Evolutionary conservation across 2,113 vertebrate genomes (phyloP).

Genomic region (Cettia cetti): DNA sequence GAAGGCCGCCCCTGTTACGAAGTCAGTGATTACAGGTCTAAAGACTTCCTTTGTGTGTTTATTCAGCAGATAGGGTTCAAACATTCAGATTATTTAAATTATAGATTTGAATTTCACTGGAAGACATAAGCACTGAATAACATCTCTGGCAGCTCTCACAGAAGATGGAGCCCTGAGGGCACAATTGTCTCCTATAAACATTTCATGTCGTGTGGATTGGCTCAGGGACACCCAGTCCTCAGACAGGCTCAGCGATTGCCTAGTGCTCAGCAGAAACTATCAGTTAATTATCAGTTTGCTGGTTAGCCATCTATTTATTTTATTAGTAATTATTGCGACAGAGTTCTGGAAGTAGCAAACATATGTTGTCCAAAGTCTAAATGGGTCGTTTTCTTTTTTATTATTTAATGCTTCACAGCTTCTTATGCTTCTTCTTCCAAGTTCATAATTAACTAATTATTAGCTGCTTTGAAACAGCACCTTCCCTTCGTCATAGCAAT

Average conservation of each 20-base stretch:
- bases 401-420: slow-evolving; percentile 76
- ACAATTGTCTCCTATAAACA: slow-evolving; percentile 85
- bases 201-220: slow-evolving; percentile 78
- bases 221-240: slow-evolving; percentile 73
- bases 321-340: slow-evolving; percentile 87
- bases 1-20: slow-evolving; percentile 82
- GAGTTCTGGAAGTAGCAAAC: slow-evolving; percentile 70
- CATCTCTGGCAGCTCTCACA: slow-evolving; percentile 83
- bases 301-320: slow-evolving; percentile 87
- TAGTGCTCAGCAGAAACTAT: slow-evolving; percentile 79
- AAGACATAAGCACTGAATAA: slow-evolving; percentile 86
- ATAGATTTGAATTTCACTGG: slow-evolving; percentile 91
- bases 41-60: slow-evolving; percentile 95
- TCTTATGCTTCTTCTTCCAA: slow-evolving; percentile 72
- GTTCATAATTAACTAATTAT: slow-evolving; percentile 90
- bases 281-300: slow-evolving; percentile 88
- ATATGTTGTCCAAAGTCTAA: slow-evolving; percentile 83
- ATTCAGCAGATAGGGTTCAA: slow-evolving; percentile 94
- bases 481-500: slow-evolving; percentile 76
- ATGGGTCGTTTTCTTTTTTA: slow-evolving; percentile 67
- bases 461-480: slow-evolving; percentile 78
- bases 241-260: slow-evolving; percentile 63
- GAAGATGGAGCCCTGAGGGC: slow-evolving; percentile 82
- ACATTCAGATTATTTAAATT: slow-evolving; percentile 95
- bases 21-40: slow-evolving; percentile 92